A percentile compares a stretch with the other conserved stretches of the same genome.
Conservation (phyloP, 2,797 vertebrate species). For the Onychomys arenicola region DNA sequence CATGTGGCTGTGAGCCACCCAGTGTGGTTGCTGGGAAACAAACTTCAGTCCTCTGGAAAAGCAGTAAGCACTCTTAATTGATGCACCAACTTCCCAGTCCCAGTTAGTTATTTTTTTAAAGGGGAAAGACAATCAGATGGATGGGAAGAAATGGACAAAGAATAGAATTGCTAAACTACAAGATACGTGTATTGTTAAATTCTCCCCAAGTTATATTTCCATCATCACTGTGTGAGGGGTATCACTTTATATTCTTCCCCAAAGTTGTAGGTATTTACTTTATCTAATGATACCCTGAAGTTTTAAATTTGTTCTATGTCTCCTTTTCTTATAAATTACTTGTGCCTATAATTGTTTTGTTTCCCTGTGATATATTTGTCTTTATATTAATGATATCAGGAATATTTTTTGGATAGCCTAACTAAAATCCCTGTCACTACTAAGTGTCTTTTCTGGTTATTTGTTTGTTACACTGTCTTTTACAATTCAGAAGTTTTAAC, state of each 20-base stretch:
- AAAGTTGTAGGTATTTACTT: background rate
- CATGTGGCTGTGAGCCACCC: background rate
- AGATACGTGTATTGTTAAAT: background rate
- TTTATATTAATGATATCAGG: constrained; percentile 38
- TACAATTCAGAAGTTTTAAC: background rate
- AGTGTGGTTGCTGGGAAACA: background rate
- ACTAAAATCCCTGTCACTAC: background rate
- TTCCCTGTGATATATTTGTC: background rate
- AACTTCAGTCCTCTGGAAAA: background rate
- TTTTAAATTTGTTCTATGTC: background rate
- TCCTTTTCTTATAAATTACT: background rate
- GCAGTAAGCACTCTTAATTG: background rate
- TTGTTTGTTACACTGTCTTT: background rate
- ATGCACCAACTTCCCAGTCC: background rate
- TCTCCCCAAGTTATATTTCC: background rate
- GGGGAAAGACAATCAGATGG: background rate
- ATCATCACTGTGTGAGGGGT: background rate
- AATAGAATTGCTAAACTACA: background rate
- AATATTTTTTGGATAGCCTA: background rate
- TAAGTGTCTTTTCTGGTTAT: background rate
- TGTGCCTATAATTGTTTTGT: background rate
- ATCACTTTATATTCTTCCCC: background rate
- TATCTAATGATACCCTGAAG: background rate
- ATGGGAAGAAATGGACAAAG: background rate
- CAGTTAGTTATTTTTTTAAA: background rate